phyloP scores from a whole-genome alignment of 2,888 invertebrate species.

The Netelia virgata region DNA sequence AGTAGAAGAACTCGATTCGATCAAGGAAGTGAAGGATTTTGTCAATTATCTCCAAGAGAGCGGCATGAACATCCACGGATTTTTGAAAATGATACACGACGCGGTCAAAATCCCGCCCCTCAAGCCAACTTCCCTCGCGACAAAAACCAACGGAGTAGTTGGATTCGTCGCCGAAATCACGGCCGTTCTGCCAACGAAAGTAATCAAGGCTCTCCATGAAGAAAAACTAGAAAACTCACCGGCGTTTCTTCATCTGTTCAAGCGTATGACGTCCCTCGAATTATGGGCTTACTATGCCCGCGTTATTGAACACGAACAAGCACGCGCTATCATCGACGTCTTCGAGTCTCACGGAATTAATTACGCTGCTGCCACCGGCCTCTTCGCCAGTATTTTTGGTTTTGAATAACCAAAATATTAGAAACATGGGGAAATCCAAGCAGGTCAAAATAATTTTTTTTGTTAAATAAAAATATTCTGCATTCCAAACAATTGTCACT shows the following conservation, averaged over 20 bases:
- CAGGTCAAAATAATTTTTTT: too few species aligned
- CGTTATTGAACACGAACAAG: slow-evolving; percentile 66
- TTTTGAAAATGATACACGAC: slow-evolving; percentile 64
- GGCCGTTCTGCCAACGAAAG: slow-evolving; percentile 65
- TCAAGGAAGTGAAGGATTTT: slow-evolving; percentile 65
- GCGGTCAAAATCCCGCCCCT: too few species aligned
- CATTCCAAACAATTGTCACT: too few species aligned
- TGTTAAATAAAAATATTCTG: too few species aligned
- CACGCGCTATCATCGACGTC: slow-evolving; percentile 53
- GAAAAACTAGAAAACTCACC: slow-evolving; percentile 66
- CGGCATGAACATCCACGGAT: slow-evolving; percentile 62
- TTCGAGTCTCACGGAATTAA: slow-evolving; percentile 73
- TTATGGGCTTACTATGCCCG: slow-evolving; percentile 45
- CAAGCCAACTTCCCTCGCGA: slow-evolving; percentile 9
- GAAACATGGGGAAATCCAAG: not conserved
- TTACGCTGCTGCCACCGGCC: slow-evolving; percentile 56
- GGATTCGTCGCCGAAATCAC: slow-evolving; percentile 65
- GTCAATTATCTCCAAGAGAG: slow-evolving; percentile 63
- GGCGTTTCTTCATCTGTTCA: slow-evolving; percentile 57
- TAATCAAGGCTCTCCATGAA: slow-evolving; percentile 68
- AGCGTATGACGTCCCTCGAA: slow-evolving; percentile 51
- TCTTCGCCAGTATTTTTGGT: slow-evolving; percentile 70
- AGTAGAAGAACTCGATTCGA: slow-evolving; percentile 62
- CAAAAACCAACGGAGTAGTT: slow-evolving; percentile 37
- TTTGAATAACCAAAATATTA: slow-evolving; percentile 63